phyloP scores from a whole-genome alignment of 2,888 invertebrate genomes.

The Xestia c-nigrum region DNA sequence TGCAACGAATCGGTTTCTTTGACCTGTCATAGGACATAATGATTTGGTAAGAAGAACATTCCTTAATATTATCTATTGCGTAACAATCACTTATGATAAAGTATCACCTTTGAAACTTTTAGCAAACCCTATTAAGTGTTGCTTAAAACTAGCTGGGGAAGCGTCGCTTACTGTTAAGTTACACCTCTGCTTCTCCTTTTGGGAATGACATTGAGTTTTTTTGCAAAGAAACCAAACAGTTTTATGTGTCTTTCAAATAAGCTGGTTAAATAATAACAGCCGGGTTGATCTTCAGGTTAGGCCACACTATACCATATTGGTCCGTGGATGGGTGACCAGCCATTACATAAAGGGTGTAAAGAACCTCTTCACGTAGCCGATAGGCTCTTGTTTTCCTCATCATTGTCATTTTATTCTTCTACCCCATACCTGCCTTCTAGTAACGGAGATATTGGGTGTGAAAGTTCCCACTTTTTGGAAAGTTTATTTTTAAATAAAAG shows the following conservation, averaged over 20 bases:
- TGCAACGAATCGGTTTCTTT: constrained; percentile 78
- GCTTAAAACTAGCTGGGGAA: no score
- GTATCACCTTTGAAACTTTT: background rate
- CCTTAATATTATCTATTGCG: background rate
- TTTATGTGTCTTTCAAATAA: background rate
- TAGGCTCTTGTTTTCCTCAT: no score
- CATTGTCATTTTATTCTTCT: no score
- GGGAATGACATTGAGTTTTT: background rate
- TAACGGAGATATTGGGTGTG: no score
- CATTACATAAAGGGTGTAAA: background rate
- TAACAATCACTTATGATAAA: background rate
- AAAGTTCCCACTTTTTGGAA: no score
- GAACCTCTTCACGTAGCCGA: no score
- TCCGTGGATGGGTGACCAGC: background rate
- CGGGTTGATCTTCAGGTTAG: background rate
- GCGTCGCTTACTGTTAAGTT: no score
- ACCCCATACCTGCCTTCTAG: no score
- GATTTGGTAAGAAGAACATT: background rate
- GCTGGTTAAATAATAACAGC: background rate
- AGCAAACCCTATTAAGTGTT: background rate
- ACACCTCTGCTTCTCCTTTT: no score
- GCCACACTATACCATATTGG: background rate
- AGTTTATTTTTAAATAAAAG: no score
- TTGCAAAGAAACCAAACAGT: background rate
- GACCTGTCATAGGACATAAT: constrained; percentile 69